These are phyloP conservation scores for Oryzias melastigma DNA, from an alignment of 2,113 vertebrate species.

Conservation along the genomic window DNA sequence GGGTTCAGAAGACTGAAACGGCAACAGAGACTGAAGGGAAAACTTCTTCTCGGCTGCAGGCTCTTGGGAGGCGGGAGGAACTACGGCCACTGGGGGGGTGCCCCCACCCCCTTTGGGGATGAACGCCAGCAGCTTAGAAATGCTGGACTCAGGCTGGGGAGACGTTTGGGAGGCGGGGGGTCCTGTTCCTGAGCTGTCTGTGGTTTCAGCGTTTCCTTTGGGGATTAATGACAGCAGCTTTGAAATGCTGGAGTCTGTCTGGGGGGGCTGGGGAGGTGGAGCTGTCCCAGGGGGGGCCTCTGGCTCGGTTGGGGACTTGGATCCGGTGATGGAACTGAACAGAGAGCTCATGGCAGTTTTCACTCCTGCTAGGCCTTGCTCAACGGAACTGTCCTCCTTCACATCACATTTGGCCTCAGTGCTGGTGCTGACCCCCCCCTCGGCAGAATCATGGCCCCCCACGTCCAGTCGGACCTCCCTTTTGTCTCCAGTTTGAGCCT, in stretches of 20 bases:
- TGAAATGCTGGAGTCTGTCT: constrained; percentile 72
- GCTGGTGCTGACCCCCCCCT: constrained; percentile 10
- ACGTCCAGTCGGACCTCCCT: too few species aligned
- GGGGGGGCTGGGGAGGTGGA: constrained; percentile 40
- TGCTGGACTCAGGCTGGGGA: constrained; percentile 52
- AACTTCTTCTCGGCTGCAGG: constrained; percentile 69
- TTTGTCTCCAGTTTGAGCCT: constrained; percentile 15
- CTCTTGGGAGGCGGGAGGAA: constrained; percentile 65
- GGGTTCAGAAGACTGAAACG: constrained; percentile 63
- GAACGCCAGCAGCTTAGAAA: constrained; percentile 67
- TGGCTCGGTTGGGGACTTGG: constrained; percentile 72
- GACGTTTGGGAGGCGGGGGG: constrained; percentile 32
- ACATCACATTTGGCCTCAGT: constrained; percentile 38
- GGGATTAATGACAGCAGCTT: constrained; percentile 76
- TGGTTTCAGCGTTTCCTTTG: constrained; percentile 49
- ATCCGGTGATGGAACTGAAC: constrained; percentile 83
- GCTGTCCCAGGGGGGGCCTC: constrained; percentile 46
- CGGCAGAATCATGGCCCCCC: too few species aligned
- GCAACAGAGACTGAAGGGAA: constrained; percentile 72
- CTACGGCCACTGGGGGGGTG: constrained; percentile 67
- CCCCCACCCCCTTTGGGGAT: constrained; percentile 65
- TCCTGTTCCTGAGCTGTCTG: constrained; percentile 52
- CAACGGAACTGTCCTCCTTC: constrained; percentile 60
- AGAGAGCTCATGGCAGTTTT: constrained; percentile 85
- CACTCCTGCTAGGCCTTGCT: constrained; percentile 77